A percentile compares a stretch with the other conserved stretches of the same genome.
phyloP scores from a whole-genome alignment of 2,888 invertebrate genomes.

The Polydrusus tereticollis region DNA sequence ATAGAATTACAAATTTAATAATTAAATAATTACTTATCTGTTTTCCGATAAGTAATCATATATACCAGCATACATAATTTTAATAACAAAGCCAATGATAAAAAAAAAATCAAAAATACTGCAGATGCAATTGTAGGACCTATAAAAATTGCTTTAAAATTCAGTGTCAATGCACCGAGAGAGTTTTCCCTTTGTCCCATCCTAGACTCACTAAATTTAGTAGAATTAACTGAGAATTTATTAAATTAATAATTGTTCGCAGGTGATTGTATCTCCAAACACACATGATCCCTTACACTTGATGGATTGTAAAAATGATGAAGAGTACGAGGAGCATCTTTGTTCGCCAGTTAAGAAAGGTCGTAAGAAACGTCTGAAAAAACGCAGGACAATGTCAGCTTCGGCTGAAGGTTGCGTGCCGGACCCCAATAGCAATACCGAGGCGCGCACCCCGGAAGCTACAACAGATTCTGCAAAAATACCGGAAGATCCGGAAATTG shows the following conservation, averaged over 20 bases:
- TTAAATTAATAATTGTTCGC: not conserved
- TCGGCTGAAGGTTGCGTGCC: slow-evolving; percentile 59
- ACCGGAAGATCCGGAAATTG: slow-evolving; percentile 59
- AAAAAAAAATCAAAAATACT: too few relatives aligned
- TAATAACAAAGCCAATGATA: too few relatives aligned
- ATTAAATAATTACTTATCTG: too few relatives aligned
- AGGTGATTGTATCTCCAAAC: slow-evolving; percentile 86
- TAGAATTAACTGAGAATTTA: too few relatives aligned
- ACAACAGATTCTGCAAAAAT: slow-evolving; percentile 65
- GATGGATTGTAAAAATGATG: slow-evolving; percentile 82
- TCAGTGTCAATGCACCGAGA: too few relatives aligned
- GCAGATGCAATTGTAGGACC: too few relatives aligned
- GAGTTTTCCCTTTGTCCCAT: not conserved
- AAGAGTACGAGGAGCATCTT: slow-evolving; percentile 84
- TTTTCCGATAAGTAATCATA: too few relatives aligned
- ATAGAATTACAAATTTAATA: not conserved
- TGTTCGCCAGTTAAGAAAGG: slow-evolving; percentile 77
- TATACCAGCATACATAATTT: too few relatives aligned
- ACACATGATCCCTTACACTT: slow-evolving; percentile 93
- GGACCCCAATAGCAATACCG: slow-evolving; percentile 68
- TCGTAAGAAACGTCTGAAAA: slow-evolving; percentile 75
- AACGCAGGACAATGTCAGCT: slow-evolving; percentile 71
- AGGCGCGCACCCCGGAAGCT: slow-evolving; percentile 67
- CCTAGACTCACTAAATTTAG: too few relatives aligned
- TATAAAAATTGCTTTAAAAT: too few relatives aligned